phyloP scores from a whole-genome alignment of 2,113 vertebrate species.

The Stictonetta naevosa region DNA sequence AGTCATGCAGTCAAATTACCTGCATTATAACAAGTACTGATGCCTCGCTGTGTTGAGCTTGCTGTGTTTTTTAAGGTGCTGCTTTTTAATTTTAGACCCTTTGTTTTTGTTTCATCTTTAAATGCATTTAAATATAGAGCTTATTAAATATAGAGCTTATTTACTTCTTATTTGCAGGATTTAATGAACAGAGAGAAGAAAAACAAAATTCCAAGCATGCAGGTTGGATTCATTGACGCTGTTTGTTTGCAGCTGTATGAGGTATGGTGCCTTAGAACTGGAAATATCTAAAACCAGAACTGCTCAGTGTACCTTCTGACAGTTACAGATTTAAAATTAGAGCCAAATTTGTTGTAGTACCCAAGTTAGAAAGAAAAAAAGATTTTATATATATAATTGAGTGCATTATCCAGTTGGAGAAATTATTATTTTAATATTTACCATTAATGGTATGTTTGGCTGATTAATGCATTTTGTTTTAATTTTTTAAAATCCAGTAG shows the following conservation, averaged over 20 bases:
- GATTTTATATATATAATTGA: background rate
- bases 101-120: background rate
- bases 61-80: background rate
- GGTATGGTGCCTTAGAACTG: conserved; percentile 75
- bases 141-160: background rate
- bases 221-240: conserved; percentile 98
- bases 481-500: background rate
- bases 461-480: background rate
- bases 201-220: conserved; percentile 98
- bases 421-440: background rate
- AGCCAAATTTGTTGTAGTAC: background rate
- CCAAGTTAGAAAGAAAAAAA: background rate
- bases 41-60: background rate
- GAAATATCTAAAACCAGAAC: background rate
- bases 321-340: background rate
- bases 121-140: background rate
- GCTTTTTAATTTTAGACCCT: background rate
- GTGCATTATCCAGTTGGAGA: background rate
- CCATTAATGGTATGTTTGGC: background rate
- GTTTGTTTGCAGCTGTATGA: conserved; percentile 95
- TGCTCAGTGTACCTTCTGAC: background rate
- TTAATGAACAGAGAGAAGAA: conserved; percentile 98
- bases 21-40: background rate
- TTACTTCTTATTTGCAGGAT: conserved; percentile 79
- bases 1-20: background rate